These are phyloP conservation scores for Triops cancriformis DNA, from an alignment of 1,140 invertebrate species.

Conservation along the genomic window DNA sequence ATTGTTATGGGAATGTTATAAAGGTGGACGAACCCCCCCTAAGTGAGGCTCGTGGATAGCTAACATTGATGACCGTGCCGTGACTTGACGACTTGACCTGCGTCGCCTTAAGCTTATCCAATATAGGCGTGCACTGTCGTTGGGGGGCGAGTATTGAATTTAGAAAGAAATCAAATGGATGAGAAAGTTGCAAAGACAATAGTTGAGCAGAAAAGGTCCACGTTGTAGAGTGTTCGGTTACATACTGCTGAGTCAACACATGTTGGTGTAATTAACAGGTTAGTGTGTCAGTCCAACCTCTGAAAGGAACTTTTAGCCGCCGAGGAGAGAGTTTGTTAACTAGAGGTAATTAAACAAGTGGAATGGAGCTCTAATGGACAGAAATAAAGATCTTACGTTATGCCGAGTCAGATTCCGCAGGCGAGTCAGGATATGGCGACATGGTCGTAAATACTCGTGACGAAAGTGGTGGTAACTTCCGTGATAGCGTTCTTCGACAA, in stretches of 20 bases:
- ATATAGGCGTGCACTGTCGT: neutral
- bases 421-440: conserved; percentile 2
- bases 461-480: neutral
- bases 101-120: neutral
- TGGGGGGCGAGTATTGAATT: neutral
- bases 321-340: neutral
- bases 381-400: neutral
- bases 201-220: neutral
- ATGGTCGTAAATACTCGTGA: neutral
- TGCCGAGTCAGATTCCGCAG: conserved; percentile 3
- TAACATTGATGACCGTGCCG: conserved; percentile 4
- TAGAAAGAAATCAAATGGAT: neutral
- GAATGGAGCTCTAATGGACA: neutral
- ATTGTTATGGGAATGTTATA: neutral
- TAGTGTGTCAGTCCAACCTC: neutral
- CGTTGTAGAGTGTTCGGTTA: neutral
- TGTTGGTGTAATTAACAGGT: neutral
- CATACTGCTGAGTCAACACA: neutral
- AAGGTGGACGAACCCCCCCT: neutral
- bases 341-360: neutral
- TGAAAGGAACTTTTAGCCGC: neutral
- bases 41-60: conserved; percentile 2
- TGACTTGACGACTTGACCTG: neutral
- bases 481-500: neutral
- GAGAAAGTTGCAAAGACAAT: neutral